Evolutionary conservation across 2,888 invertebrate genomes (phyloP).

Genomic region (Catocala fraxini): DNA sequence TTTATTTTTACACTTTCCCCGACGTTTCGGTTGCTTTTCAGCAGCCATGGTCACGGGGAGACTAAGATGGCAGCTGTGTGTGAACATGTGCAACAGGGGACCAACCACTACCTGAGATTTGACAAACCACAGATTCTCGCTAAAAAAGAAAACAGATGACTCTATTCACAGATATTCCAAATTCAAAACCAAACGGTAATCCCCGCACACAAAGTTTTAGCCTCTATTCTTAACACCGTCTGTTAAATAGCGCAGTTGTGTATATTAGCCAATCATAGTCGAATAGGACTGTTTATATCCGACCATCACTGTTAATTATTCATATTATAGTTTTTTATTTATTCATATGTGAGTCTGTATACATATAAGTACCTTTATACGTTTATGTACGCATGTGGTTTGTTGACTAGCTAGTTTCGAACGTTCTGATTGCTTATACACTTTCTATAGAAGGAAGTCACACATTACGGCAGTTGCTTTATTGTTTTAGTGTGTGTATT

Average conservation of each 20-base stretch:
- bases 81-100: too few species aligned
- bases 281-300: slow-evolving; percentile 35
- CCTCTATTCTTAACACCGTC: slow-evolving; percentile 39
- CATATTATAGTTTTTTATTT: too few species aligned
- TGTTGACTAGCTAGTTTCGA: slow-evolving; percentile 34
- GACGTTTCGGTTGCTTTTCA: too few species aligned
- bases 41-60: too few species aligned
- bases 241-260: slow-evolving; percentile 46
- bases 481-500: slow-evolving; percentile 22
- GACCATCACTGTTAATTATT: background rate
- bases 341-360: background rate
- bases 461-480: slow-evolving; percentile 44
- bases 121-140: too few species aligned
- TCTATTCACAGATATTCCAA: too few species aligned
- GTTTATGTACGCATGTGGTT: background rate
- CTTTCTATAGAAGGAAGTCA: slow-evolving; percentile 49
- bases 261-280: slow-evolving; percentile 37
- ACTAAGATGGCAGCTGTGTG: too few species aligned
- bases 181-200: too few species aligned
- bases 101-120: too few species aligned
- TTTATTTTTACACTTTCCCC: too few species aligned
- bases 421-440: slow-evolving; percentile 39
- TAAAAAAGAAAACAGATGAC: too few species aligned
- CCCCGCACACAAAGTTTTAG: slow-evolving; percentile 34
- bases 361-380: too few species aligned